Conservation (phyloP, 2,113 vertebrate genomes). For the Athene cunicularia region DNA sequence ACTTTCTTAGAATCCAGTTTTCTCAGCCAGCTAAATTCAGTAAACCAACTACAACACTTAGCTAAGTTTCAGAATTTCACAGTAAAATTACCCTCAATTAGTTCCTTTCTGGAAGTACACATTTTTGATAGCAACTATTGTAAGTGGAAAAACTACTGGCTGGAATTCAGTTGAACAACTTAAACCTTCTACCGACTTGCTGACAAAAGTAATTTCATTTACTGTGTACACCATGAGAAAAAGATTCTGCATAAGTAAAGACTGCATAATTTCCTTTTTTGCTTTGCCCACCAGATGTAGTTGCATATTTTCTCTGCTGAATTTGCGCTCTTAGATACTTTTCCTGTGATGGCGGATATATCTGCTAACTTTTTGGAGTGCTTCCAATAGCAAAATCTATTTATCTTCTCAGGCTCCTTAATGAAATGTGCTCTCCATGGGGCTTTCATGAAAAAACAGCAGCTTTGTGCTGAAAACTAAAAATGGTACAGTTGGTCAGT, state of each 20-base stretch:
- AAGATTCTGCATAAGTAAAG: background rate
- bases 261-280: background rate
- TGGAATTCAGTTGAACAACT: constrained; percentile 15
- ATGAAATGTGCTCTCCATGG: background rate
- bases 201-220: constrained; percentile 24
- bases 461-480: background rate
- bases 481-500: background rate
- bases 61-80: background rate
- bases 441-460: background rate
- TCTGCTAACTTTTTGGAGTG: background rate
- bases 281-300: constrained; percentile 24
- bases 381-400: constrained; percentile 20
- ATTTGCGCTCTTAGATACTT: constrained; percentile 2
- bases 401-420: background rate
- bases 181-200: constrained; percentile 1
- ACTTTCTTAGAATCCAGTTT: background rate
- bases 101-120: background rate
- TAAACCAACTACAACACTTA: background rate
- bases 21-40: constrained; percentile 2
- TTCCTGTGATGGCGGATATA: no score
- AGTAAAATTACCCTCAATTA: constrained; percentile 40
- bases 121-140: background rate
- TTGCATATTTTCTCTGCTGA: constrained; percentile 7
- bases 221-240: background rate
- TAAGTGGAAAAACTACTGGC: background rate